A percentile compares a stretch with the other conserved stretches of the same genome.
These are phyloP conservation scores for Myotis yumanensis DNA, from an alignment of 2,113 vertebrate species.

Conservation along the genomic window DNA sequence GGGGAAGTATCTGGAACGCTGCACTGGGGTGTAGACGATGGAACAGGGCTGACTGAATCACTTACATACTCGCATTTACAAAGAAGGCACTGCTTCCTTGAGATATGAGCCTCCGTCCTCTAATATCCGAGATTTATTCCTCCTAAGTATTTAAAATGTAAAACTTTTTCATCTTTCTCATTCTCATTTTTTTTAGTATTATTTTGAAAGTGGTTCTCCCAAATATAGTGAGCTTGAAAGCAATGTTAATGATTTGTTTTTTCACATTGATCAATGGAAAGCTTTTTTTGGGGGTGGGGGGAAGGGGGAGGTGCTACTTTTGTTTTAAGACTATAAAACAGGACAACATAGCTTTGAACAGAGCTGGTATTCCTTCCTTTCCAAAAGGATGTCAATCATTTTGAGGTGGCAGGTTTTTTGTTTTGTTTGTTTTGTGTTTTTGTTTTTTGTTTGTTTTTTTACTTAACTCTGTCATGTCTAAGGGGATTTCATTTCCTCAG, in stretches of 20 bases:
- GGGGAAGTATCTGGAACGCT: neutral
- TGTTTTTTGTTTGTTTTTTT: conserved; percentile 68
- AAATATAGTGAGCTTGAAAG: conserved; percentile 40
- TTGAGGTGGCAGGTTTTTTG: conserved; percentile 70
- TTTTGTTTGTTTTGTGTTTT: neutral
- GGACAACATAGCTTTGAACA: conserved; percentile 54
- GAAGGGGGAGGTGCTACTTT: neutral
- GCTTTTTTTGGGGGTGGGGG: neutral
- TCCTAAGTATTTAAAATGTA: neutral
- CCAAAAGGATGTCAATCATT: conserved; percentile 66
- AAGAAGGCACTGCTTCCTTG: neutral
- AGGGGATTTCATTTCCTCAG: conserved; percentile 75
- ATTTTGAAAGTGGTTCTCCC: neutral
- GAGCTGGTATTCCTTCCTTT: conserved; percentile 58
- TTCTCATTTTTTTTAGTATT: neutral
- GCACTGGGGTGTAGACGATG: rapidly evolving
- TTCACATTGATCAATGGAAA: neutral
- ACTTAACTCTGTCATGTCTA: conserved; percentile 65
- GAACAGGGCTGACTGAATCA: neutral
- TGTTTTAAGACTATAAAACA: neutral
- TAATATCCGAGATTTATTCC: neutral
- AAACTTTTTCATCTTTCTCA: neutral
- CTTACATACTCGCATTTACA: neutral
- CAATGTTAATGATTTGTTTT: neutral
- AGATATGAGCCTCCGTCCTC: neutral